These are phyloP conservation scores for Oncorhynchus clarkii DNA, from an alignment of 2,113 vertebrate genomes.

Conservation along the genomic window DNA sequence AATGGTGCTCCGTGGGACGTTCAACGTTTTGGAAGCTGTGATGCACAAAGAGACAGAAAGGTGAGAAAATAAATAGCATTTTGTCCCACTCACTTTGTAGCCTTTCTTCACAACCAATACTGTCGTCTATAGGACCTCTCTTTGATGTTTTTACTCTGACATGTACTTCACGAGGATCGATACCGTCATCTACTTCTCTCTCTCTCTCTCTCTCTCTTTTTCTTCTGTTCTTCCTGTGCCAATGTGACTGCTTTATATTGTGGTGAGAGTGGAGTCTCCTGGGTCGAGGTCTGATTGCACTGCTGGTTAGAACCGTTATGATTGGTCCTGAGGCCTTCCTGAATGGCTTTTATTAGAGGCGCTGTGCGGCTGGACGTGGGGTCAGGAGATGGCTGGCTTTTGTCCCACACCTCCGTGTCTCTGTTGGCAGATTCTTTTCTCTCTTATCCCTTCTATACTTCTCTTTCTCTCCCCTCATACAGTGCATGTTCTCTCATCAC, in stretches of 20 bases:
- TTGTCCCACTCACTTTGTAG: background rate
- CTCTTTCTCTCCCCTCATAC: background rate
- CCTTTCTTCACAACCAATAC: slow-evolving; percentile 27
- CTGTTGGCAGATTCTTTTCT: background rate
- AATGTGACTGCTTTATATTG: background rate
- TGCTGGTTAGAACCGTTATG: background rate
- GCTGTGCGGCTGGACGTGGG: background rate
- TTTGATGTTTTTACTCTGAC: background rate
- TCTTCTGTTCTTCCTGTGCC: background rate
- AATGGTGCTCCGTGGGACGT: too few species aligned
- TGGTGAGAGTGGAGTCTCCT: background rate
- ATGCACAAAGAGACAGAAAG: slow-evolving; percentile 19
- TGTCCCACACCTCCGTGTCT: background rate
- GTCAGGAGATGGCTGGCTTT: background rate
- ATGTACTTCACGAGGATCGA: too few species aligned
- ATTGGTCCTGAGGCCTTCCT: background rate
- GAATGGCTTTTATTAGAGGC: background rate
- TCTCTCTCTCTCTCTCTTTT: background rate
- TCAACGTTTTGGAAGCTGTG: slow-evolving; percentile 25
- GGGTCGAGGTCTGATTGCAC: background rate
- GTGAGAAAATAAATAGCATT: background rate
- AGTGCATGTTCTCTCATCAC: background rate
- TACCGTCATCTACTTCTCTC: too few species aligned
- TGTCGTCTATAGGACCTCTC: slow-evolving; percentile 11
- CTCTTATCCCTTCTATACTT: background rate